Percentiles rank a stretch among this genome's conserved stretches.
Conservation (phyloP, 2,797 vertebrate species). For the Centropyge bicolor region DNA sequence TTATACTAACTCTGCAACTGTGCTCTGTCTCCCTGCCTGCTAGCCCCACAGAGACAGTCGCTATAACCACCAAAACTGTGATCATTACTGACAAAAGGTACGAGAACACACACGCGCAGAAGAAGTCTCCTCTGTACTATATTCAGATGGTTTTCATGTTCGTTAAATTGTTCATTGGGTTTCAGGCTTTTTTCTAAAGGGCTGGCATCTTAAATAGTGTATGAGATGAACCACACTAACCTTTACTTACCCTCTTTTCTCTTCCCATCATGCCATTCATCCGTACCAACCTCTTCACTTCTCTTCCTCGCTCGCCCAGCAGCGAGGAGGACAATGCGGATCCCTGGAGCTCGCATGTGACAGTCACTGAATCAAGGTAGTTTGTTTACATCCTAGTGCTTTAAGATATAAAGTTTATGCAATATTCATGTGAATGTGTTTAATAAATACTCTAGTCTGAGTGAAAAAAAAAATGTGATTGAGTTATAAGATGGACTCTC, state of each 20-base stretch:
- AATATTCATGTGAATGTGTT: constrained; percentile 2
- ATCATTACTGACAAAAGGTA: constrained; percentile 71
- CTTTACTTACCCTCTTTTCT: constrained; percentile 66
- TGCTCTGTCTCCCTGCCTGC: constrained; percentile 38
- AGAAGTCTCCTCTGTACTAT: constrained; percentile 31
- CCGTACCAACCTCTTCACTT: constrained; percentile 16
- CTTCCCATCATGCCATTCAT: constrained; percentile 57
- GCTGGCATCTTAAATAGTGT: constrained; percentile 71
- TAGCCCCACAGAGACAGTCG: constrained; percentile 74
- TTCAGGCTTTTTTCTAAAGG: constrained; percentile 64
- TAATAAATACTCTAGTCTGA: no score
- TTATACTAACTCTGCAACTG: constrained; percentile 60
- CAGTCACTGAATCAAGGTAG: constrained; percentile 65
- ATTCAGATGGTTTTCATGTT: constrained; percentile 62
- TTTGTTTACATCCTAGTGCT: constrained; percentile 35
- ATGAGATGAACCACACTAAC: constrained; percentile 74
- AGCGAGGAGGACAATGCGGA: constrained; percentile 52
- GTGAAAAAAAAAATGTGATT: no score
- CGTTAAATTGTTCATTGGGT: constrained; percentile 68
- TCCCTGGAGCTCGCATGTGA: constrained; percentile 57
- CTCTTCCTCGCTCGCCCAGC: constrained; percentile 18
- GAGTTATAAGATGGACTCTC: no score
- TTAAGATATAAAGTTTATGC: neutral
- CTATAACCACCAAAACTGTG: constrained; percentile 70
- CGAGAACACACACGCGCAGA: constrained; percentile 20